Conservation (phyloP, 30 jellyfish, hydroid and myxozoan species). For the Turritopsis dohrnii region DNA sequence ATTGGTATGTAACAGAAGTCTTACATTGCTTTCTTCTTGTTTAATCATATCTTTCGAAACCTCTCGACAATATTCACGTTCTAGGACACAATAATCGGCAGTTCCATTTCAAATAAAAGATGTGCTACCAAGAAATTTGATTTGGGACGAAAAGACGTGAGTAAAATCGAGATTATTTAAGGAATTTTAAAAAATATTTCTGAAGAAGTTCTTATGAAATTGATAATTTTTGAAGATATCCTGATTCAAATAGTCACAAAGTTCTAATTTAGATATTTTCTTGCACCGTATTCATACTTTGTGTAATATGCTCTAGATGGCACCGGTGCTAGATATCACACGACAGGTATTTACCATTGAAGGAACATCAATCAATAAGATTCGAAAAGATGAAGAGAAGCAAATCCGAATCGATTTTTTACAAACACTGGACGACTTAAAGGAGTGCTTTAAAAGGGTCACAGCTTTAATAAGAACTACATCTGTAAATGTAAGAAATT, state of each 20-base stretch:
- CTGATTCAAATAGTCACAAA: not conserved
- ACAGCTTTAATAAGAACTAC: not conserved
- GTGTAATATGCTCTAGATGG: not conserved
- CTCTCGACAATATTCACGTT: too few species aligned
- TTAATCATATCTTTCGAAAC: not conserved
- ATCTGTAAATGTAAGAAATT: not conserved
- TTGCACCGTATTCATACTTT: too few species aligned
- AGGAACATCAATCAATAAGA: not conserved
- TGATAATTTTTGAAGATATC: not conserved
- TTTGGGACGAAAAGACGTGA: not conserved
- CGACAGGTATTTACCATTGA: not conserved
- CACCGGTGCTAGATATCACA: not conserved
- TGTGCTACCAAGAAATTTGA: not conserved
- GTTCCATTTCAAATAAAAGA: not conserved
- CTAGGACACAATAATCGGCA: not conserved
- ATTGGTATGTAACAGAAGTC: not conserved
- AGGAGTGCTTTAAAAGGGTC: not conserved
- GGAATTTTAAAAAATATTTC: not conserved
- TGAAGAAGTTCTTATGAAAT: too few species aligned
- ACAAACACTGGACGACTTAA: not conserved
- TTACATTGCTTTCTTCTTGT: too few species aligned
- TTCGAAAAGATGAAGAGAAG: not conserved
- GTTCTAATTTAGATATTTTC: not conserved
- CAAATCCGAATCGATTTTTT: not conserved
- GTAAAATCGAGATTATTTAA: not conserved